Evolutionary conservation across 1,140 invertebrate genomes (phyloP).

Genomic region (Liolophura sinensis): DNA sequence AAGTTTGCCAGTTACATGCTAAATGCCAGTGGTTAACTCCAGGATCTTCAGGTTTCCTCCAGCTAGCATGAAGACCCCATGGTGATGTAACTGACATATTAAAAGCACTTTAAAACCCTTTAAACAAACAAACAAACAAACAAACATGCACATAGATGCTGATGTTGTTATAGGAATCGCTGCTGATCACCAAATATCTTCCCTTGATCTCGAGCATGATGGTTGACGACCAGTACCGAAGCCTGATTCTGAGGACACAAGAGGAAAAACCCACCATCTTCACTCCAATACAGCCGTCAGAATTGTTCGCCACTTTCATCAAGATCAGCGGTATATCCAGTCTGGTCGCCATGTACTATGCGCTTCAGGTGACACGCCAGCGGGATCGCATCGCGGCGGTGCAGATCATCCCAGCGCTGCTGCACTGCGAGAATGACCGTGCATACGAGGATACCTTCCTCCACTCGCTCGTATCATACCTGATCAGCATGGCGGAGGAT

Average conservation of each 20-base stretch:
- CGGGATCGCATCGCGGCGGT: slow-evolving; percentile 85
- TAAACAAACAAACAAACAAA: too few species aligned
- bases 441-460: slow-evolving; percentile 95
- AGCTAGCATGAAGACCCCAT: background rate
- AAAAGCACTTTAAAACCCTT: background rate
- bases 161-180: slow-evolving; percentile 66
- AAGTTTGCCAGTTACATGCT: too few species aligned
- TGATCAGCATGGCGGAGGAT: slow-evolving; percentile 89
- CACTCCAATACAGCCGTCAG: slow-evolving; percentile 71
- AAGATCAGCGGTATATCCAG: slow-evolving; percentile 71
- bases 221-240: slow-evolving; percentile 93
- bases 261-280: slow-evolving; percentile 91
- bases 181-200: slow-evolving; percentile 93
- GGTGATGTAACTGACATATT: background rate
- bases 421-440: slow-evolving; percentile 87
- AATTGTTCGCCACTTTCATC: slow-evolving; percentile 44
- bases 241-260: slow-evolving; percentile 82
- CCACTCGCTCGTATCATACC: slow-evolving; percentile 82
- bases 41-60: too few species aligned
- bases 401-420: slow-evolving; percentile 83
- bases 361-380: slow-evolving; percentile 73
- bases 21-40: too few species aligned
- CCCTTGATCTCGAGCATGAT: slow-evolving; percentile 93
- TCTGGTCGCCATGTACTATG: slow-evolving; percentile 94
- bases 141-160: background rate